Evolutionary conservation across 2,113 vertebrate species (phyloP).

Genomic region (Ursus arctos): DNA sequence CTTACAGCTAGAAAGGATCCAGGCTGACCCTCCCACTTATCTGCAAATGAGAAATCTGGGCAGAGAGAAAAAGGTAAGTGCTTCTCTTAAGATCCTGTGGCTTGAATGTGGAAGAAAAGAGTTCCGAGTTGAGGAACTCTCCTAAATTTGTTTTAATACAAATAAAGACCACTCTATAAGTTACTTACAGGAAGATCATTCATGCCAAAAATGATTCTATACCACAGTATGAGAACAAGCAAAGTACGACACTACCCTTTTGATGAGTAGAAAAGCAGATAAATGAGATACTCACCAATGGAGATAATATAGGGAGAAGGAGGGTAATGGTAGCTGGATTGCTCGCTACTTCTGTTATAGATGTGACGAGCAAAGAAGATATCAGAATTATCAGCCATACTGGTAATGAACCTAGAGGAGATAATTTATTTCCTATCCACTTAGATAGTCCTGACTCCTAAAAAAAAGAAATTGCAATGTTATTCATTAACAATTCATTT

Average conservation of each 20-base stretch:
- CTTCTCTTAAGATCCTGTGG: background rate
- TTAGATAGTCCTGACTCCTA: slow-evolving; percentile 93
- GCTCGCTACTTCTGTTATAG: slow-evolving; percentile 95
- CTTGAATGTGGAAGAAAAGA: background rate
- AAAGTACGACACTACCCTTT: background rate
- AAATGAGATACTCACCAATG: slow-evolving; percentile 90
- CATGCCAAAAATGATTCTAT: background rate
- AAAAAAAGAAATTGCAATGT: slow-evolving; percentile 1
- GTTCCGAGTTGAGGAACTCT: background rate
- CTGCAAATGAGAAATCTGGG: background rate
- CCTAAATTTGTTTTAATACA: background rate
- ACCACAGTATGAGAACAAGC: background rate
- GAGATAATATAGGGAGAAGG: slow-evolving; percentile 94
- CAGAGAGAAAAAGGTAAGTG: background rate
- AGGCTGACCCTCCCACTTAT: background rate
- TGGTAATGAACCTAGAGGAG: slow-evolving; percentile 92
- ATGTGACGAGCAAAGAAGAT: slow-evolving; percentile 94
- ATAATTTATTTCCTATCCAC: slow-evolving; percentile 93
- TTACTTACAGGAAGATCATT: background rate
- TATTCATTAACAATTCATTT: slow-evolving; percentile 39
- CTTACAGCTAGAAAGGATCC: background rate
- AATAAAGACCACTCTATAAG: background rate
- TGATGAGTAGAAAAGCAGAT: background rate
- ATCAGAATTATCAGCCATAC: slow-evolving; percentile 90
- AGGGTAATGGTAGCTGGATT: slow-evolving; percentile 96